Conservation (phyloP, 2,888 invertebrate species). For the Aspidiotus rigidus region DNA sequence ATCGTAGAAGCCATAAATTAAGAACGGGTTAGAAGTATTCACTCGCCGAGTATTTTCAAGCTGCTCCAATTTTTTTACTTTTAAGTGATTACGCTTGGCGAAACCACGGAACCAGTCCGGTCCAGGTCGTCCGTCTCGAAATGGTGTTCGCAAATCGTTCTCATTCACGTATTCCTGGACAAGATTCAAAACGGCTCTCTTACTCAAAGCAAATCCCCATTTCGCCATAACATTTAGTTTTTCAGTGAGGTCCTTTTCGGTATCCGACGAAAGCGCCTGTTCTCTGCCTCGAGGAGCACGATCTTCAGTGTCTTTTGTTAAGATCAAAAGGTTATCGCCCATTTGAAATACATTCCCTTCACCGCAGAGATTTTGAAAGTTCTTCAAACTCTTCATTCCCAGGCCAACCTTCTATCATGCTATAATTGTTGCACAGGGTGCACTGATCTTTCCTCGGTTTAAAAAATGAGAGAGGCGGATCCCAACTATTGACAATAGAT, state of each 20-base stretch:
- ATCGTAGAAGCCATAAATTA: slow-evolving; percentile 39
- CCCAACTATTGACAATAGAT: too few species aligned
- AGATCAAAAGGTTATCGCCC: too few species aligned
- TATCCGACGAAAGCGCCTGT: not conserved
- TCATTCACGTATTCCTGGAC: slow-evolving; percentile 7
- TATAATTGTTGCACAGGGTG: too few species aligned
- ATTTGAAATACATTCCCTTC: too few species aligned
- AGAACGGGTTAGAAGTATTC: slow-evolving; percentile 37
- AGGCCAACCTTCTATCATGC: too few species aligned
- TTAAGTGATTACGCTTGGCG: not conserved
- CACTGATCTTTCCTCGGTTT: too few species aligned
- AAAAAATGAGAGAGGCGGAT: too few species aligned
- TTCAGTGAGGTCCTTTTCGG: not conserved
- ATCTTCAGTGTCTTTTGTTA: not conserved
- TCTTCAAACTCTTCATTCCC: too few species aligned
- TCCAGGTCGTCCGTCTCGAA: slow-evolving; percentile 38
- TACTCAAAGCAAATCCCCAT: not conserved
- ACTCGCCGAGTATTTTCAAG: slow-evolving; percentile 36
- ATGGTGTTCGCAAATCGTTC: slow-evolving; percentile 30
- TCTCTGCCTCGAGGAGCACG: not conserved
- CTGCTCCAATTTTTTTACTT: slow-evolving; percentile 36
- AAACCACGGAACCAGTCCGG: not conserved
- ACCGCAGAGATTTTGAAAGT: too few species aligned
- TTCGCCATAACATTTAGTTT: not conserved
- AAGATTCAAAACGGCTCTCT: not conserved